Percentiles rank a stretch among this genome's conserved stretches.
Conservation (phyloP, 2,113 vertebrate species). For the Egretta garzetta region DNA sequence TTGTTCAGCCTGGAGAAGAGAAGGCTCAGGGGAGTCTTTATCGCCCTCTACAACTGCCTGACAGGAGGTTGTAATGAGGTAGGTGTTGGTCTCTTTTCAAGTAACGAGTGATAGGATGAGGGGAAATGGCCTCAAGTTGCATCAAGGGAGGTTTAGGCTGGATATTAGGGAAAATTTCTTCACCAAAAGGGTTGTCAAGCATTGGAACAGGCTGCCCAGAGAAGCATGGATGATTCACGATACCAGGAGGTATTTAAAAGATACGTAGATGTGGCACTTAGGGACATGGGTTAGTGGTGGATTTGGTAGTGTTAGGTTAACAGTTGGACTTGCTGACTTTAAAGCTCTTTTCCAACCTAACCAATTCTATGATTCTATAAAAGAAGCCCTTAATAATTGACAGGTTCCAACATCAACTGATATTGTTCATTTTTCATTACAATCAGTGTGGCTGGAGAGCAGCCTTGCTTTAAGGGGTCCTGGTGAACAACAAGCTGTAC, state of each 20-base stretch:
- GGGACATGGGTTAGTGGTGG: not conserved
- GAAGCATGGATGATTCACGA: not conserved
- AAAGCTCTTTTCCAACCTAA: not conserved
- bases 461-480: not conserved
- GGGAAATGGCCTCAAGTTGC: no score
- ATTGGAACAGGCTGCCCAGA: not conserved
- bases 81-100: no score
- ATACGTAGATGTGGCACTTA: accelerated
- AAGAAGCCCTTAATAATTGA: not conserved
- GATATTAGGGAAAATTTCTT: no score
- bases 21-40: not conserved
- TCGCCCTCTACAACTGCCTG: no score
- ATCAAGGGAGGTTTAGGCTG: no score
- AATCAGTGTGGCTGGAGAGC: not conserved
- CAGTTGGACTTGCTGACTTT: not conserved
- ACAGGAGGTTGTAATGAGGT: no score
- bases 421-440: not conserved
- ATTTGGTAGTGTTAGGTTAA: not conserved
- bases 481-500: not conserved
- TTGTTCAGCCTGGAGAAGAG: not conserved
- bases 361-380: not conserved
- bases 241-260: not conserved
- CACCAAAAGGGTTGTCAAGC: no score
- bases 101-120: no score
- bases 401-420: not conserved